A percentile compares a stretch with the other conserved stretches of the same genome.
Conservation (phyloP, 23 tunicate species). For the Botrylloides violaceus region DNA sequence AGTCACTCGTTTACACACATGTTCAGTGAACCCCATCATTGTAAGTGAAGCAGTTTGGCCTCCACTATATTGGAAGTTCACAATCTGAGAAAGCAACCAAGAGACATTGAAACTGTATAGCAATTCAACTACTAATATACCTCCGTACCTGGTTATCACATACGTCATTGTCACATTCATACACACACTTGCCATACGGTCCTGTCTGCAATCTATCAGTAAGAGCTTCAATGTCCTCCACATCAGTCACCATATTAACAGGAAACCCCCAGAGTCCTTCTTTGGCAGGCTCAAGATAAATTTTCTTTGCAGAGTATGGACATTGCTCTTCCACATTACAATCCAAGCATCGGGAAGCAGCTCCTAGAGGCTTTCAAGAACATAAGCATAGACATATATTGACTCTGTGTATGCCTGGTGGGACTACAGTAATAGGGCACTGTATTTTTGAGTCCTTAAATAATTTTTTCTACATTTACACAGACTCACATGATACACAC, state of each 20-base stretch:
- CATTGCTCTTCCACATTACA: constrained; percentile 41
- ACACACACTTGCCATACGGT: constrained; percentile 85
- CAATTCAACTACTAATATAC: too few species aligned
- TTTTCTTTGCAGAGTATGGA: constrained; percentile 57
- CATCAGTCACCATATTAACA: constrained; percentile 42
- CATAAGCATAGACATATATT: not conserved
- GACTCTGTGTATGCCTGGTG: not conserved
- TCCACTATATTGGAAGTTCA: constrained; percentile 52
- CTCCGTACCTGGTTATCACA: constrained; percentile 57
- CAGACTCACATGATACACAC: too few species aligned
- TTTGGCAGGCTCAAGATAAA: constrained; percentile 39
- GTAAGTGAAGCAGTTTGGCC: constrained; percentile 57
- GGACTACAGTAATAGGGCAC: not conserved
- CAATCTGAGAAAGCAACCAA: constrained; percentile 27
- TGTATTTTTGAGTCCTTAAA: too few species aligned
- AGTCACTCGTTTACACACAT: constrained; percentile 36
- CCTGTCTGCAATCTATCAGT: constrained; percentile 52
- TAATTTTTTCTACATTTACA: too few species aligned
- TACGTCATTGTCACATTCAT: constrained; percentile 74
- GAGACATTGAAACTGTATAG: not conserved
- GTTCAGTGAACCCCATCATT: constrained; percentile 58
- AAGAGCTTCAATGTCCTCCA: constrained; percentile 44
- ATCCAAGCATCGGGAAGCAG: constrained; percentile 35
- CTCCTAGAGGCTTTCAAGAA: constrained; percentile 34
- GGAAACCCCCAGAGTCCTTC: constrained; percentile 39